Percentiles rank a stretch among this genome's conserved stretches.
Evolutionary conservation across 2,888 invertebrate species (phyloP).

Genomic region (Acleris literana): DNA sequence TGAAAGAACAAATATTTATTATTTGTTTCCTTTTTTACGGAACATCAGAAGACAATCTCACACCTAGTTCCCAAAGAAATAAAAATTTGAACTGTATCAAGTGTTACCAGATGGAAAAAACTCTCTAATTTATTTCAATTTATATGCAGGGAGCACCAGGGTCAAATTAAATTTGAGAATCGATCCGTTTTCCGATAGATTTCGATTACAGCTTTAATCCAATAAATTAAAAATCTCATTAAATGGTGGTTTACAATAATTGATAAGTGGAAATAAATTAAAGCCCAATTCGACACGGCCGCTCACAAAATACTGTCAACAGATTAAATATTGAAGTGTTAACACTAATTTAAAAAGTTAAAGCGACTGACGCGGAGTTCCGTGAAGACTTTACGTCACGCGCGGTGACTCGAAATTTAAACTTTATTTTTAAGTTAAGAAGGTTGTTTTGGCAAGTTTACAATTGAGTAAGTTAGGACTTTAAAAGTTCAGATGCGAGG

Average conservation of each 20-base stretch:
- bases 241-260: slow-evolving; percentile 1
- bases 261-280: slow-evolving; percentile 20
- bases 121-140: slow-evolving; percentile 11
- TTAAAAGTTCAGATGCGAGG: not conserved
- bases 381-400: not conserved
- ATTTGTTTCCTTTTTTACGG: too few relatives aligned
- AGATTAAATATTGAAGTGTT: slow-evolving; percentile 34
- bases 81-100: not conserved
- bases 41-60: too few relatives aligned
- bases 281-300: slow-evolving; percentile 10
- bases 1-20: too few relatives aligned
- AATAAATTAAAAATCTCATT: slow-evolving; percentile 28
- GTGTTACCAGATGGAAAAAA: not conserved
- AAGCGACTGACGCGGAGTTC: not conserved
- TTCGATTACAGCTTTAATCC: slow-evolving; percentile 13
- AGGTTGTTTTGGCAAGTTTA: too few relatives aligned
- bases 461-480: not conserved
- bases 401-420: not conserved
- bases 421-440: not conserved
- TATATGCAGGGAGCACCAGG: slow-evolving; percentile 13
- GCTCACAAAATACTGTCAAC: slow-evolving; percentile 24
- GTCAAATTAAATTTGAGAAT: slow-evolving; percentile 22
- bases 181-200: slow-evolving; percentile 14
- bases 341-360: slow-evolving; percentile 27
- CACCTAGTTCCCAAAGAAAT: not conserved